These are phyloP conservation scores for Druon quercuslanigerum DNA, from an alignment of 1,140 invertebrate species.

Conservation along the genomic window DNA sequence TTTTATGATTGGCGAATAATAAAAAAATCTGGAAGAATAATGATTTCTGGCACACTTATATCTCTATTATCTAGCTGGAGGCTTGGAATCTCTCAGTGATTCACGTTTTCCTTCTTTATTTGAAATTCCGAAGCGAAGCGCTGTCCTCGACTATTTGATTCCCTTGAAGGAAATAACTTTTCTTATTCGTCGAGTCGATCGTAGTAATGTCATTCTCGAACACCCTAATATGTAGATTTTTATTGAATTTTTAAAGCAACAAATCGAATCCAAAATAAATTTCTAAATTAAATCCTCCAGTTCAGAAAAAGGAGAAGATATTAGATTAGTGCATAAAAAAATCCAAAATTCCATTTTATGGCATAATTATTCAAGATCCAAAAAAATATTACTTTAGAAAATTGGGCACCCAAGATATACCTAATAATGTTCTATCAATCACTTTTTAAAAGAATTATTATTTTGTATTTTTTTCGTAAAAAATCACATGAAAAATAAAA, in stretches of 20 bases:
- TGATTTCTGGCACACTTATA: background rate
- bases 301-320: too few relatives aligned
- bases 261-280: too few relatives aligned
- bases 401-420: too few relatives aligned
- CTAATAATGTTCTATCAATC: too few relatives aligned
- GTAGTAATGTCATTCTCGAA: background rate
- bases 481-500: too few relatives aligned
- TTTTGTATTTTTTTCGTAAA: too few relatives aligned
- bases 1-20: background rate
- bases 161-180: constrained; percentile 18
- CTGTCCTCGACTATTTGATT: constrained; percentile 38
- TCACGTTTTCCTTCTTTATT: constrained; percentile 33
- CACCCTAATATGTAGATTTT: background rate
- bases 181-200: background rate
- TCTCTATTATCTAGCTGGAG: background rate
- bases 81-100: background rate
- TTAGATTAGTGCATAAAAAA: too few relatives aligned
- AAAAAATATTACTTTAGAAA: too few relatives aligned
- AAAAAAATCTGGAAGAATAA: background rate
- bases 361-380: too few relatives aligned
- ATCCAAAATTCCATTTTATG: too few relatives aligned
- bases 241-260: background rate
- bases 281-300: too few relatives aligned
- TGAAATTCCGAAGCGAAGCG: background rate
- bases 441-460: too few relatives aligned